phyloP scores from a whole-genome alignment of 35 echinoderm and acorn worm species.

The Heliocidaris tuberculata region DNA sequence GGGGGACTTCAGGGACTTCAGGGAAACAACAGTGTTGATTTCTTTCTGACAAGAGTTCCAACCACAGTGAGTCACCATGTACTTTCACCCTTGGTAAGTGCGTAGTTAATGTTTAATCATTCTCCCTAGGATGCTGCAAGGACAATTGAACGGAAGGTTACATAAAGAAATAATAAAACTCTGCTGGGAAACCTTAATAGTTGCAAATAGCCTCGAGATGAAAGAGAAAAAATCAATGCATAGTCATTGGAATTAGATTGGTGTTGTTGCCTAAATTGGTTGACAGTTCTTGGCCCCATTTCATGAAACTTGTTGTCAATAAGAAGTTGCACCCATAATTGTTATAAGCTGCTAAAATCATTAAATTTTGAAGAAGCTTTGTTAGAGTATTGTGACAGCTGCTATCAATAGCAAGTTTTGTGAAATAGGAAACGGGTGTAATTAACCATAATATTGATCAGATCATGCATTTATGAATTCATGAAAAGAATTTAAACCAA shows the following conservation, averaged over 20 bases:
- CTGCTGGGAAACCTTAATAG: no score
- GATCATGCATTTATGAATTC: background rate
- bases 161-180: no score
- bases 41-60: background rate
- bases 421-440: background rate
- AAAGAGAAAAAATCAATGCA: background rate
- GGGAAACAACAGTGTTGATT: background rate
- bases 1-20: no score
- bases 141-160: no score
- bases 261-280: background rate
- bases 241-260: background rate
- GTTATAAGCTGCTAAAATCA: background rate
- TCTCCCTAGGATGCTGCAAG: background rate
- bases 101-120: background rate
- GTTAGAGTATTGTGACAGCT: background rate
- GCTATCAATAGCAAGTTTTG: background rate
- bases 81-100: no score
- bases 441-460: background rate
- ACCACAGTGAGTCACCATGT: background rate
- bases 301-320: background rate
- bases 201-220: background rate
- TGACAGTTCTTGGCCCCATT: background rate
- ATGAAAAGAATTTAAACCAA: background rate
- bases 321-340: no score
- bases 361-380: background rate